phyloP scores from a whole-genome alignment of 1,140 invertebrate genomes.

The Eupristina koningsbergeri region DNA sequence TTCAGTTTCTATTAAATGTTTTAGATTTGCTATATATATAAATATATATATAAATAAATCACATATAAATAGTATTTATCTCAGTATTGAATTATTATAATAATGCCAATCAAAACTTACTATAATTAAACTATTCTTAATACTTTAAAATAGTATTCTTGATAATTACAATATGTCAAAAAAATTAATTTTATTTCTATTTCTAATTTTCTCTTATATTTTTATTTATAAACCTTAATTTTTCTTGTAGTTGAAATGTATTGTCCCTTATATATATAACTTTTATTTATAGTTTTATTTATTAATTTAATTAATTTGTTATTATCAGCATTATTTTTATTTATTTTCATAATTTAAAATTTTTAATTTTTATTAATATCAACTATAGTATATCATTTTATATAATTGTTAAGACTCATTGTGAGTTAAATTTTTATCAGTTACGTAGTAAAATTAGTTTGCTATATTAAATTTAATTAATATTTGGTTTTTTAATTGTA shows the following conservation, averaged over 20 bases:
- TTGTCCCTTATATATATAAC: not conserved
- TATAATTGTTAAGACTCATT: not conserved
- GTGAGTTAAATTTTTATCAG: not conserved
- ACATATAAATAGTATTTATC: not conserved
- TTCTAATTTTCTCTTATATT: too few species aligned
- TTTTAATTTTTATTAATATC: too few species aligned
- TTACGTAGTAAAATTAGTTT: not conserved
- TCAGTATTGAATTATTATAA: not conserved
- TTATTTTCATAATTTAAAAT: not conserved
- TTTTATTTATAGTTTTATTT: not conserved
- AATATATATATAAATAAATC: too few species aligned
- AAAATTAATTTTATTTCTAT: not conserved
- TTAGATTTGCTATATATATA: not conserved
- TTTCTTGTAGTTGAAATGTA: not conserved
- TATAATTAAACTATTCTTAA: not conserved
- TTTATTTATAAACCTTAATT: too few species aligned
- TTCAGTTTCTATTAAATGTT: not conserved
- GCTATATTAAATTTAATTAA: constrained; percentile 10
- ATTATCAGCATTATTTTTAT: not conserved
- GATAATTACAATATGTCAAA: not conserved
- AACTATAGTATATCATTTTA: not conserved
- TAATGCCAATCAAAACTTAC: not conserved
- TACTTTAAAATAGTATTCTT: not conserved
- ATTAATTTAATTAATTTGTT: too few species aligned
- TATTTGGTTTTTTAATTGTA: not conserved